Base-by-base conservation (phyloP, 2,113 vertebrate species). In the Sylvia atricapilla region DNA sequence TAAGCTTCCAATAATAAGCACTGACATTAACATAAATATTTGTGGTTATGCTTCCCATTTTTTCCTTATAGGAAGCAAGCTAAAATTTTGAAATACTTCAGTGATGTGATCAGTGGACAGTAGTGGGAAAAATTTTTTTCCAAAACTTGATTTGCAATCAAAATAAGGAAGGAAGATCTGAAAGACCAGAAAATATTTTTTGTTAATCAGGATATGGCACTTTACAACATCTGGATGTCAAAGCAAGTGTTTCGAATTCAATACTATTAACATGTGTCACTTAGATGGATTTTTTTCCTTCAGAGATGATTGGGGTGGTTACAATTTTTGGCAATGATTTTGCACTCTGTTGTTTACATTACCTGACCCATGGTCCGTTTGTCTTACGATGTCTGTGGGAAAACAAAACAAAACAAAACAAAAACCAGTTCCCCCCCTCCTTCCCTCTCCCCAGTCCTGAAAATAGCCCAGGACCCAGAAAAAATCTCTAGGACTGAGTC, bases 51-150 rank as follows among this genome's bases (percentile, higher is more conserved):
- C 87, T 97, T 97, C 97, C 96, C 96, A 96, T 95, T 96, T 97
- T 97, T 97, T 94, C 93, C 95, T 97, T 98, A 98, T 98, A 98
- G 98, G 97, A 98, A 98, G 95, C 89, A 79, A 96, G 93, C 82
- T 70, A 89, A 94, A 96, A 96, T 95, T 96, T 97, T 97, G 37
- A 96, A 97, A 98, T 98, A 96, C 84, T 98, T 98, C 95, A 53
- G 86, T 70, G 96, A 98, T 98, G 97, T 97, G 96, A 97, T 98
- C 98, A 98, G 97, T 60, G 91, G 95, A 97, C 97, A 97, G 97
- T 94, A 98, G 95, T 98, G 97, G 98, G 97, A 98, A 98, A 98
- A 98, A 96, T 97, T 94, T 98, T 97, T 97, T 68, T 97, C 90
- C 41, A 63, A 93, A 97, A 96, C 92, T 97, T 94, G 93, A 97